phyloP scores from a whole-genome alignment of 1,140 invertebrate species.

The Ganaspis sp. region DNA sequence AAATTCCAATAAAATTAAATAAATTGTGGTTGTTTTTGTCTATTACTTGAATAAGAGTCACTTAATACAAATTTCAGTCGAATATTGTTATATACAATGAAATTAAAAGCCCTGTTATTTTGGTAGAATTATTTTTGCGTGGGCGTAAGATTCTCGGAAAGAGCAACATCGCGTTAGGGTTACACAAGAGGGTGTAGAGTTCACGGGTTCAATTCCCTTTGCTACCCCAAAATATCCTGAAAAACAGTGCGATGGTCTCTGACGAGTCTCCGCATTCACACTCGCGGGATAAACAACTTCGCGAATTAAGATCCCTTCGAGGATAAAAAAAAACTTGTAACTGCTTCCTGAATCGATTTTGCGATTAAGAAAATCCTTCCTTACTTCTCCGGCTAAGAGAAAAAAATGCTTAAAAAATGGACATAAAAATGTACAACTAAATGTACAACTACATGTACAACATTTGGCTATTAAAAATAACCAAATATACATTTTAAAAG shows the following conservation, averaged over 20 bases:
- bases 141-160: neutral
- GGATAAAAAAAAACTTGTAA: neutral
- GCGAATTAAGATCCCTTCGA: neutral
- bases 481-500: too few relatives aligned
- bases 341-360: conserved; percentile 16
- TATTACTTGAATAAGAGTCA: too few relatives aligned
- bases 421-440: too few relatives aligned
- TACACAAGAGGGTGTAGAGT: neutral
- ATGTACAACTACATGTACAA: too few relatives aligned
- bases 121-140: neutral
- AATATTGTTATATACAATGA: too few relatives aligned
- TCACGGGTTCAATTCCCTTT: conserved; percentile 24
- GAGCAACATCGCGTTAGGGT: neutral
- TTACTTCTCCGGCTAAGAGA: too few relatives aligned
- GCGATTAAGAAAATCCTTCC: neutral
- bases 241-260: neutral
- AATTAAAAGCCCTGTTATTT: neutral
- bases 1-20: neutral
- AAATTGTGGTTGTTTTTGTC: too few relatives aligned
- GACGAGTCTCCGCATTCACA: neutral
- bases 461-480: too few relatives aligned
- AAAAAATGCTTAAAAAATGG: too few relatives aligned
- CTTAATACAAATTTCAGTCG: neutral
- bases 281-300: neutral
- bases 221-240: neutral